These are phyloP conservation scores for Lasioglossum malachurum DNA, from an alignment of 2,888 invertebrate species.

Conservation along the genomic window DNA sequence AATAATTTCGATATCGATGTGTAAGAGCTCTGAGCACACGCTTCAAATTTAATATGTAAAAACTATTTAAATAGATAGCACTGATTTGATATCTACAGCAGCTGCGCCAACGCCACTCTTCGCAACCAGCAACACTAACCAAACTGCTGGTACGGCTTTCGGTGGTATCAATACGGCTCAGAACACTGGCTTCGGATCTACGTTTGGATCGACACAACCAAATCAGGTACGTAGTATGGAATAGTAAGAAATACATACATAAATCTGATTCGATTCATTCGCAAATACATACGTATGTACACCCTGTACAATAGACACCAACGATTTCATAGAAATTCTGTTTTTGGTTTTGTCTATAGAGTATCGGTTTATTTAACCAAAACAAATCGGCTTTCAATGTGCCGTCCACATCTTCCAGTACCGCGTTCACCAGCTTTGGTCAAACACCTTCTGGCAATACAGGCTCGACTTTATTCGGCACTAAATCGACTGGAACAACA, in stretches of 20 bases:
- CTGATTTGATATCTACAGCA: conserved; percentile 69
- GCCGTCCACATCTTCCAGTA: conserved; percentile 80
- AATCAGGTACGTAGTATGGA: conserved; percentile 79
- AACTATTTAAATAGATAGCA: conserved; percentile 7
- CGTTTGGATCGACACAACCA: conserved; percentile 83
- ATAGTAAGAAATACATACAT: background rate
- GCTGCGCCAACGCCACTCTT: conserved; percentile 82
- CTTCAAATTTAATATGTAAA: background rate
- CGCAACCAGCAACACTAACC: conserved; percentile 79
- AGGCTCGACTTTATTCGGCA: conserved; percentile 82
- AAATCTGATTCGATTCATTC: background rate
- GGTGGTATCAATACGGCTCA: conserved; percentile 81
- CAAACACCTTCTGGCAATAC: conserved; percentile 74
- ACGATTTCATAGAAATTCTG: background rate
- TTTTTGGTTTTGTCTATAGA: conserved; percentile 65
- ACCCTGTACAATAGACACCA: background rate
- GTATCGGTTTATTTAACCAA: conserved; percentile 84
- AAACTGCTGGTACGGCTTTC: conserved; percentile 80
- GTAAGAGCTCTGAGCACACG: background rate
- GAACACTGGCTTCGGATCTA: conserved; percentile 80
- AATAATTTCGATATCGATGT: background rate
- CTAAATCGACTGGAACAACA: conserved; percentile 84
- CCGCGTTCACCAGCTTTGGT: conserved; percentile 85
- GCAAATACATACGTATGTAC: background rate
- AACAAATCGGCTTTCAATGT: conserved; percentile 84